Evolutionary conservation across 2,888 invertebrate genomes (phyloP).

Genomic region (Escarpia spicata): DNA sequence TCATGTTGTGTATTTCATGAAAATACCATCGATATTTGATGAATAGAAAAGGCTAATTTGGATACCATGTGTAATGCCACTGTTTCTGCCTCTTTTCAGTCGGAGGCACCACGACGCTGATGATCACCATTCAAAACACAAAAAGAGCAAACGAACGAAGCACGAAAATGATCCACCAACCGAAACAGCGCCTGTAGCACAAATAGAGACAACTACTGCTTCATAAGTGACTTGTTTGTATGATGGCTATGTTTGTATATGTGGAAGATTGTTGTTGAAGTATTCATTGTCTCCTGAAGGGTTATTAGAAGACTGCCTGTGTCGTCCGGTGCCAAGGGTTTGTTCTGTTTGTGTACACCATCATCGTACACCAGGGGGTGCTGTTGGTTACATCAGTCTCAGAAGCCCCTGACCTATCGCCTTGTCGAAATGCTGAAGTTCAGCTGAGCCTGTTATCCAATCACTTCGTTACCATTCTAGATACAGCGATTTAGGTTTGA

Average conservation of each 20-base stretch:
- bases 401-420: not conserved
- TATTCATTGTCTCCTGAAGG: not conserved
- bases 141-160: constrained; percentile 16
- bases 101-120: not conserved
- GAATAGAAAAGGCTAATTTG: not conserved
- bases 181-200: not conserved
- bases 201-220: not conserved
- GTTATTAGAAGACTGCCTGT: not conserved
- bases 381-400: not conserved
- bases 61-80: not conserved
- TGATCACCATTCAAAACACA: not conserved
- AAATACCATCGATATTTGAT: no score
- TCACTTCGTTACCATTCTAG: no score
- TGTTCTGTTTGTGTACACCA: not conserved
- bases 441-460: no score
- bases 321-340: not conserved
- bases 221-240: not conserved
- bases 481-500: no score
- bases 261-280: not conserved
- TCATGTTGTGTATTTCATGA: no score
- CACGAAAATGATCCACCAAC: not conserved
- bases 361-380: not conserved
- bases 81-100: not conserved
- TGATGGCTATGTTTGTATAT: not conserved
- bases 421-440: no score